Evolutionary conservation across 2,888 invertebrate genomes (phyloP), one percentile per base, ranked within the genome.

Genomic region (Caenorhabditis uteleia): DNA sequence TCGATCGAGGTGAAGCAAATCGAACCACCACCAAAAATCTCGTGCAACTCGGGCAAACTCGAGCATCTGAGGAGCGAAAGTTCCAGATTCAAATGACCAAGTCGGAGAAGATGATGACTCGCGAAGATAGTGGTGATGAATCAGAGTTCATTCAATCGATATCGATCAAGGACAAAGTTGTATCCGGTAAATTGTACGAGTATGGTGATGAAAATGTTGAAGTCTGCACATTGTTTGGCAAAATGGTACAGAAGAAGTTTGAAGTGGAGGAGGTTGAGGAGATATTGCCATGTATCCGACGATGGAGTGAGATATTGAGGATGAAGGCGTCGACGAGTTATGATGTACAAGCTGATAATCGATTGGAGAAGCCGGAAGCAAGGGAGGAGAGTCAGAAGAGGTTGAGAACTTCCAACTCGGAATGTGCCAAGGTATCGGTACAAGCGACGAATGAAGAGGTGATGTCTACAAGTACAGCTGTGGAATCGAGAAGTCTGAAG

Each of bases 1-100:
- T 69, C 31, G 68, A 59, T 42, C 29, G 58, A 65, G 69, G 66
- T 43, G 67, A 66, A 23, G 47, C 59, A 6, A 62, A 58, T 26
- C 49, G 62, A 33, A 56, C 56, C 56, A 26, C 56, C 18, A 43
- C 31, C 3, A 60, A 60, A 34, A 56, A 47, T 33, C 18, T 62
- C 16, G 38, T 42, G 34, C 56, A 56, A 44, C 44, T 50, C 16
- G 34, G 42, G 10, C 26, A 47, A 39, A 45, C 71, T 1, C 45
- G 69, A 20, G 68, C 55, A 26, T 68, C 70, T 8, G 65, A 74
- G 36, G 72, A 74, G 29, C 34, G 68, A 20, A 48, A 51, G 1
- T 74, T 74, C 53, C 59, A 67, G 29, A 70, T 74, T 38, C 60
- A 74, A 46, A 56, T 68, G 61, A 70, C 65, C 0, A 62, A 66